Evolutionary conservation across 2,113 vertebrate genomes (phyloP).

Genomic region (Scortum barcoo): DNA sequence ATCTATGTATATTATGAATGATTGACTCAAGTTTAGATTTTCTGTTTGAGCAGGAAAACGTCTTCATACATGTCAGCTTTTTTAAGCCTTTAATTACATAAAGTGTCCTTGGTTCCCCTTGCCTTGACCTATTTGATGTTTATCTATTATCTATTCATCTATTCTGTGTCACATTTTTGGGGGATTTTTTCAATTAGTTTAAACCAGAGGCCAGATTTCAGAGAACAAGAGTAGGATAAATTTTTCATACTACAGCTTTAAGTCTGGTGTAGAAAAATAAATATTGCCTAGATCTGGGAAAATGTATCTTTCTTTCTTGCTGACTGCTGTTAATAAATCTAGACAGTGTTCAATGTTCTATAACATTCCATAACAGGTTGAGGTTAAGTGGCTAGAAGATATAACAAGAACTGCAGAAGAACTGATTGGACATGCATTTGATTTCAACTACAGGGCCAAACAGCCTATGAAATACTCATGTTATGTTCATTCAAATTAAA

Average conservation of each 20-base stretch:
- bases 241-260: background rate
- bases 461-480: background rate
- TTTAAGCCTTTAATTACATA: background rate
- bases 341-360: background rate
- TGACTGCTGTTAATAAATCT: background rate
- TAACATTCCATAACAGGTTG: no score
- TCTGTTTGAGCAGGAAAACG: background rate
- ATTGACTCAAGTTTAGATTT: slow-evolving; percentile 23
- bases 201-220: background rate
- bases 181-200: background rate
- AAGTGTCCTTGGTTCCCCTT: background rate
- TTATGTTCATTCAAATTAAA: background rate
- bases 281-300: background rate
- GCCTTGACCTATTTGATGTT: background rate
- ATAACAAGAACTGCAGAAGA: background rate
- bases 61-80: background rate
- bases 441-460: background rate
- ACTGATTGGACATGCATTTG: background rate
- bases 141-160: background rate
- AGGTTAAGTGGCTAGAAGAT: background rate
- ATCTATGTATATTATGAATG: slow-evolving; percentile 5
- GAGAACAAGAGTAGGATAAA: no score
- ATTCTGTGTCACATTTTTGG: background rate
- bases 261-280: background rate
- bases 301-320: background rate